Evolutionary conservation across 2,797 vertebrate species (phyloP).

Genomic region (Fundulus diaphanus): DNA sequence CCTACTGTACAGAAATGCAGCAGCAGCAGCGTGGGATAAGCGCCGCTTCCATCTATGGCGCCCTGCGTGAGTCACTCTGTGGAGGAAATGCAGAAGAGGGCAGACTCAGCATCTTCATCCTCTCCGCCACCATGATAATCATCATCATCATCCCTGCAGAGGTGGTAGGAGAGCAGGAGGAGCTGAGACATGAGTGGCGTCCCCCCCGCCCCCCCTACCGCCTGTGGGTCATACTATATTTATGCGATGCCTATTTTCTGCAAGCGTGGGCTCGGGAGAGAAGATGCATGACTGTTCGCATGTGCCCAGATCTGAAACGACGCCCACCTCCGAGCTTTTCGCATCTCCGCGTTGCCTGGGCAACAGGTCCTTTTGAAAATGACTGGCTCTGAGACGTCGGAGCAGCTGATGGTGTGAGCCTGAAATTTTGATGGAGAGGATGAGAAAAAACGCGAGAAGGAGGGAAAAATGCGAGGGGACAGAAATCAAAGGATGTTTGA

Average conservation of each 20-base stretch:
- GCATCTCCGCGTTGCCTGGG: slow-evolving; percentile 57
- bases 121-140: slow-evolving; percentile 1
- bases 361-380: slow-evolving; percentile 65
- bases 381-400: slow-evolving; percentile 37
- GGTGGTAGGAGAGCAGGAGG: slow-evolving; percentile 23
- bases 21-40: slow-evolving; percentile 27
- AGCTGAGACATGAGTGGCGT: neutral
- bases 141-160: slow-evolving; percentile 45
- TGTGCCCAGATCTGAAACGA: slow-evolving; percentile 39
- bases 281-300: slow-evolving; percentile 19
- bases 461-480: neutral
- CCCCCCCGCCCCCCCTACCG: slow-evolving; percentile 4
- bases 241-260: slow-evolving; percentile 29
- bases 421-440: slow-evolving; percentile 27
- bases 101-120: slow-evolving; percentile 34
- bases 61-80: slow-evolving; percentile 53
- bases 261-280: slow-evolving; percentile 31
- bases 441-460: neutral
- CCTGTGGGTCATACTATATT: slow-evolving; percentile 34
- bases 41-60: slow-evolving; percentile 16
- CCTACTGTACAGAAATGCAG: slow-evolving; percentile 50
- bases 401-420: slow-evolving; percentile 33
- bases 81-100: slow-evolving; percentile 42
- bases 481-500: neutral
- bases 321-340: slow-evolving; percentile 37